Conservation (phyloP, 2,797 vertebrate species). For the Pterois miles region DNA sequence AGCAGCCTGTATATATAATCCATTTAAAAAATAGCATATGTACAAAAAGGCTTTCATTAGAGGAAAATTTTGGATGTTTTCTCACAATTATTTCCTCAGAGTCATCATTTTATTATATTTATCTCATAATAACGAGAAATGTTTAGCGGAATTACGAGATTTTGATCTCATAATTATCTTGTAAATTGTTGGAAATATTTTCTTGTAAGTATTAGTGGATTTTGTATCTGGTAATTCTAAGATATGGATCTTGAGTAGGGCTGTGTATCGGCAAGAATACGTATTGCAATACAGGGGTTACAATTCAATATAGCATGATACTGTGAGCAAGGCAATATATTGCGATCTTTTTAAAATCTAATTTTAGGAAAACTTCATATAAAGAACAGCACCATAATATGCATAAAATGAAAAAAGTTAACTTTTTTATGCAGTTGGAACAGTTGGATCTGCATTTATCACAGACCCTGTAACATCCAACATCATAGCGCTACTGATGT, state of each 20-base stretch:
- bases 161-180: neutral
- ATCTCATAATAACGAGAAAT: neutral
- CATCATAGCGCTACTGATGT: no score
- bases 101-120: neutral
- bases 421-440: no score
- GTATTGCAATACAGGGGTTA: no score
- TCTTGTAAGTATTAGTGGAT: neutral
- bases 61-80: neutral
- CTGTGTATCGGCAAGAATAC: no score
- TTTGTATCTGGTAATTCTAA: neutral
- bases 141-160: neutral
- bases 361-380: no score
- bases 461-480: no score
- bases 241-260: neutral
- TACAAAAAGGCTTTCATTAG: conserved; percentile 11
- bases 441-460: no score
- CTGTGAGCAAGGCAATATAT: no score
- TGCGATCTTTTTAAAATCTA: accelerated
- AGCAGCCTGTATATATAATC: neutral
- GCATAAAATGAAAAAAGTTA: no score
- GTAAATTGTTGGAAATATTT: neutral
- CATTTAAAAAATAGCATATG: neutral
- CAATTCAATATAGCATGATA: no score
- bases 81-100: neutral
- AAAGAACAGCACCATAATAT: no score